Percentiles rank a stretch among this genome's conserved stretches.
These are phyloP conservation scores for Lagria hirta DNA, from an alignment of 2,888 invertebrate species.

Conservation along the genomic window DNA sequence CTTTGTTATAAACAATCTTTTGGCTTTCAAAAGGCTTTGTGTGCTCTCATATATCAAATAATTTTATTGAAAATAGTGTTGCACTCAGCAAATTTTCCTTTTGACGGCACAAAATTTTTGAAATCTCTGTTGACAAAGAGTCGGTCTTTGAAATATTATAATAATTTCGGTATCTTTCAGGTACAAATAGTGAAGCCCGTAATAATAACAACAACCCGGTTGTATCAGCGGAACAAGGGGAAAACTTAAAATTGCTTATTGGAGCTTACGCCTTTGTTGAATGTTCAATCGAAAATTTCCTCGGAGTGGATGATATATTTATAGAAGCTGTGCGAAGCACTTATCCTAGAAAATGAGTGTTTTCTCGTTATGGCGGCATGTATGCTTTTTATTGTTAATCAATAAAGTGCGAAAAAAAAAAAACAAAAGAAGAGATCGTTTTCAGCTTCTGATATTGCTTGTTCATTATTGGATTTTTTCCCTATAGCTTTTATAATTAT, in stretches of 20 bases:
- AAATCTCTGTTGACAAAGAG: too few relatives aligned
- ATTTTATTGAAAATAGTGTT: too few relatives aligned
- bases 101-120: not conserved
- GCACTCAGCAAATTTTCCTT: too few relatives aligned
- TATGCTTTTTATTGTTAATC: too few relatives aligned
- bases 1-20: not conserved
- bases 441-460: too few relatives aligned
- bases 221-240: slow-evolving; percentile 34
- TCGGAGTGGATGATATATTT: slow-evolving; percentile 38
- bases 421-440: too few relatives aligned
- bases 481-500: too few relatives aligned
- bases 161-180: slow-evolving; percentile 32
- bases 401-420: too few relatives aligned
- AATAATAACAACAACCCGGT: slow-evolving; percentile 5
- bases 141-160: too few relatives aligned
- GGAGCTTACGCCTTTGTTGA: slow-evolving; percentile 38
- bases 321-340: slow-evolving; percentile 39
- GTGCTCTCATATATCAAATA: too few relatives aligned
- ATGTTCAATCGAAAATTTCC: slow-evolving; percentile 37
- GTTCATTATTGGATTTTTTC: too few relatives aligned
- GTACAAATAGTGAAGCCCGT: slow-evolving; percentile 33
- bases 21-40: not conserved
- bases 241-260: slow-evolving; percentile 35
- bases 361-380: too few relatives aligned
- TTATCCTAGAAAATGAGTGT: slow-evolving; percentile 16